A percentile compares a stretch with the other conserved stretches of the same genome.
phyloP scores from a whole-genome alignment of 2,888 invertebrate genomes.

The Lacanobia wlatinum region DNA sequence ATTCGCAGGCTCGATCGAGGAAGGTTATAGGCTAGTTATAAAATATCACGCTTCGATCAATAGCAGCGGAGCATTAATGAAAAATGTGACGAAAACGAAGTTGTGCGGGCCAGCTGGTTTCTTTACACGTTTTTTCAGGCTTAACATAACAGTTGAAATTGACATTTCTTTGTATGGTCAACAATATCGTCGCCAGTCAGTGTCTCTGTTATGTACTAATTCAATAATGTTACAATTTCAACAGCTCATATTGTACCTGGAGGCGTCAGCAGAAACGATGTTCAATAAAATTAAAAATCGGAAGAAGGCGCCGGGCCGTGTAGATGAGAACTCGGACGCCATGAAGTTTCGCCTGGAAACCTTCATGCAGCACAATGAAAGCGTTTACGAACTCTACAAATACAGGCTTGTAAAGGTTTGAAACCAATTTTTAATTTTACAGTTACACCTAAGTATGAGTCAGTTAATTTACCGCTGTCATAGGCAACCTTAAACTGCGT shows the following conservation, averaged over 20 bases:
- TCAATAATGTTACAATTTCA: background rate
- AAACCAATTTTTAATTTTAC: background rate
- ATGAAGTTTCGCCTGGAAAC: slow-evolving; percentile 97
- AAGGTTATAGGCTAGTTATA: no score
- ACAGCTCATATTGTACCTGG: slow-evolving; percentile 95
- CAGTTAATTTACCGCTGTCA: no score
- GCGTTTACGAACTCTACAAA: slow-evolving; percentile 91
- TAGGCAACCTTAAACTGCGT: no score
- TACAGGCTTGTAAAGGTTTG: slow-evolving; percentile 40
- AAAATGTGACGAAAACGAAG: no score
- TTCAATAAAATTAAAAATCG: slow-evolving; percentile 93
- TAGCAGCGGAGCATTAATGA: no score
- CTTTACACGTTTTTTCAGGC: no score
- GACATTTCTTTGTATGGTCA: no score
- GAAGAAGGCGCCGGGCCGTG: slow-evolving; percentile 94
- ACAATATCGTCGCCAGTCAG: no score
- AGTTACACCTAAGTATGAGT: background rate
- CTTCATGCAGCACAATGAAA: slow-evolving; percentile 96
- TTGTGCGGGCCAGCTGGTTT: no score
- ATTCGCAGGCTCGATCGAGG: no score
- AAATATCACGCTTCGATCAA: no score
- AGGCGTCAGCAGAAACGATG: slow-evolving; percentile 95
- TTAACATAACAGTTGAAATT: no score
- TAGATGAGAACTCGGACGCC: slow-evolving; percentile 98
- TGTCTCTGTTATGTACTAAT: background rate